Conservation (phyloP, 1,140 invertebrate species). For the Pemphigus obesinymphae region DNA sequence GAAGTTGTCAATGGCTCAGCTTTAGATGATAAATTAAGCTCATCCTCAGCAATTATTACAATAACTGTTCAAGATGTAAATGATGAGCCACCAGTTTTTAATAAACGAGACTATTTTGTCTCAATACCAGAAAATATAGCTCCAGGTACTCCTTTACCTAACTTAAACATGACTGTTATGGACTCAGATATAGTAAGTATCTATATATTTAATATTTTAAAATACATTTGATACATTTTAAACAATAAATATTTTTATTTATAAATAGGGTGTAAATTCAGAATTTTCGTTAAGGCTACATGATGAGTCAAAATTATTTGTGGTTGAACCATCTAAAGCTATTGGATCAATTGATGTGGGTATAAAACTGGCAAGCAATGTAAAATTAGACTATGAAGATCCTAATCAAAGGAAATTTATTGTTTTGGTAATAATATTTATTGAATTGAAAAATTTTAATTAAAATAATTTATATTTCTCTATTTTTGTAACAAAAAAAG, state of each 20-base stretch:
- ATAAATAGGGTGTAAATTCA: constrained; percentile 73
- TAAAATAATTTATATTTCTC: background rate
- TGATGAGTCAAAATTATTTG: constrained; percentile 75
- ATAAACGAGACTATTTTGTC: constrained; percentile 72
- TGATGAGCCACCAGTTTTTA: constrained; percentile 83
- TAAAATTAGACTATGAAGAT: constrained; percentile 78
- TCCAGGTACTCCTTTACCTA: constrained; percentile 72
- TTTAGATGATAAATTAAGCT: constrained; percentile 62
- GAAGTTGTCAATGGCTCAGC: constrained; percentile 70
- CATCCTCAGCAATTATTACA: constrained; percentile 65
- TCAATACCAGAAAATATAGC: constrained; percentile 77
- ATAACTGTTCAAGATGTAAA: constrained; percentile 89
- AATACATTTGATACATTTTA: background rate
- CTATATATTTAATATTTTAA: background rate
- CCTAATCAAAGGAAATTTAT: constrained; percentile 88
- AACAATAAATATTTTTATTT: constrained; percentile 44
- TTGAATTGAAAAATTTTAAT: background rate
- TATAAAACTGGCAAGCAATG: constrained; percentile 72
- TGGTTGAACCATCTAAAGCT: constrained; percentile 72
- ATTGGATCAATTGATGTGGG: constrained; percentile 75
- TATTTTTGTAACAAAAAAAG: constrained; percentile 51
- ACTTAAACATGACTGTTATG: constrained; percentile 77
- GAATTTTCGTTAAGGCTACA: constrained; percentile 70
- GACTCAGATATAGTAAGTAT: constrained; percentile 78
- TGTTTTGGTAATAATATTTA: constrained; percentile 59